Base-by-base conservation (phyloP, 2,888 invertebrate genomes). In the Hyles lineata region DNA sequence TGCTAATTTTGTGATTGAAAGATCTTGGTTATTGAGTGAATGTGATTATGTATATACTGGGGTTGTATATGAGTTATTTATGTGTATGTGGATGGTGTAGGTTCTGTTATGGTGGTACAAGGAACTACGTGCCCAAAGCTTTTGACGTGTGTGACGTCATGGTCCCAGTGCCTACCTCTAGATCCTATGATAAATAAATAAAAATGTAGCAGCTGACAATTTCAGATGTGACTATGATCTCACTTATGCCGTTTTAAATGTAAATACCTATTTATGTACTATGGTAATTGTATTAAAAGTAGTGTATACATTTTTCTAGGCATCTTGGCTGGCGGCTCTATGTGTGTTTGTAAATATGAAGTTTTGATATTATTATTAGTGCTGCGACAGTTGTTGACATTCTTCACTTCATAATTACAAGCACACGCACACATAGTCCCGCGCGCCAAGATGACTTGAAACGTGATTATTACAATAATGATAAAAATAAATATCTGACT, bases 11-110 rank as follows among this genome's bases (percentile, higher is more conserved):
- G 50, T 67, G 50, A 67, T 67, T 67, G 67, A 67, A 67, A 67
- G 67, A 67, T 67, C 67, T 67, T 67, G 21, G 67, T 67, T 50
- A 67, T 50, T 23, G 67, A 67, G 67, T 67, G 67, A n/a, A 35
- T 61, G 61, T 29, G 23, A 7, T 23, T 15, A 15, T 67, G 67
- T 67, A 67, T 67, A 67, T 67, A 67, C 15, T 1, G 23, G 50
- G 29, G 3, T 63, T n/a, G 50, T 67, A 43, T 43, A 43, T 67
- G 43, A 62, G 35, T n/a, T 62, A 67, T 67, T 67, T 67, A 67
- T 67, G 23, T 50, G n/a, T 67, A 23, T 50, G 43, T 23, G 32
- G n/a, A 23, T 21, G 67, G 50, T 21, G n/a, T 9, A 32, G 67
- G 17, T 43, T 23, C 67, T 43, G 50, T 7, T 35, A 43, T 43